A percentile compares a stretch with the other conserved stretches of the same genome.
phyloP scores from a whole-genome alignment of 2,797 vertebrate species.

The Distichodus sexfasciatus region DNA sequence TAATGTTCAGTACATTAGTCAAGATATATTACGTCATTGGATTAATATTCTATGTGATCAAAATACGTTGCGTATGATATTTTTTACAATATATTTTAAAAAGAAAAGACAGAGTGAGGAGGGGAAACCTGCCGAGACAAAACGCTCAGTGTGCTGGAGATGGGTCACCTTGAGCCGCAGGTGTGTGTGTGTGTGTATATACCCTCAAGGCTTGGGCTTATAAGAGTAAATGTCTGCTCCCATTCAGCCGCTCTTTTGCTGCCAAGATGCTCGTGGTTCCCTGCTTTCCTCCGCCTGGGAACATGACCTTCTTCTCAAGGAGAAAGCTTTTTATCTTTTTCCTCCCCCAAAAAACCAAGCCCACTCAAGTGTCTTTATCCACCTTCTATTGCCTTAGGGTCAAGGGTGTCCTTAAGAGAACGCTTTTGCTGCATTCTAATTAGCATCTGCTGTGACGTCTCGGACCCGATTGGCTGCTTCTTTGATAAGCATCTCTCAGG shows the following conservation, averaged over 20 bases:
- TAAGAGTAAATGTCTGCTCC: too few species aligned
- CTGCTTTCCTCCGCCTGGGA: constrained; percentile 13
- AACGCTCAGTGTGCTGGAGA: background rate
- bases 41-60: too few species aligned
- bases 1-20: too few species aligned
- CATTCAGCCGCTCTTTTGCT: background rate
- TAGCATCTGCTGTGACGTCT: too few species aligned
- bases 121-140: background rate
- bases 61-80: too few species aligned
- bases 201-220: too few species aligned
- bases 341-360: background rate
- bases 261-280: too few species aligned
- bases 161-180: constrained; percentile 10
- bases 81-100: too few species aligned
- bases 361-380: constrained; percentile 6
- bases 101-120: background rate
- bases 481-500: constrained; percentile 42
- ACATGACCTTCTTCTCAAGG: constrained; percentile 16
- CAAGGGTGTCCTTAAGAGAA: background rate
- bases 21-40: too few species aligned
- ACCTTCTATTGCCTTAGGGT: background rate
- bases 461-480: too few species aligned
- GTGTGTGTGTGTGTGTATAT: background rate
- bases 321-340: constrained; percentile 13
- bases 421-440: background rate